Evolutionary conservation across 2,797 vertebrate genomes (phyloP).

Genomic region (Tragopan temminckii): DNA sequence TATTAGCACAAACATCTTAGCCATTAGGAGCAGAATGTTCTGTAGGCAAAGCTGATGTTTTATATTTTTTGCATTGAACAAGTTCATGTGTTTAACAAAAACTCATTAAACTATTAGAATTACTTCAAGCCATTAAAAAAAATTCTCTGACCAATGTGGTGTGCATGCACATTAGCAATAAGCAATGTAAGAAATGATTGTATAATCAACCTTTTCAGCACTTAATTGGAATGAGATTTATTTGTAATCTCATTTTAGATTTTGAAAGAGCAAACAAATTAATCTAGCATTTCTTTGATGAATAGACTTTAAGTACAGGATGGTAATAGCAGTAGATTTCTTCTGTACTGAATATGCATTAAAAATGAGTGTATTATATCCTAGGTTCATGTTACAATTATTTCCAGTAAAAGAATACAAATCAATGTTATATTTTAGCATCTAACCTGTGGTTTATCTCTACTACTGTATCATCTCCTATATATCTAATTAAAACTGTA

Average conservation of each 20-base stretch:
- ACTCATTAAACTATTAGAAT: background rate
- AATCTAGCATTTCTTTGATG: slow-evolving; percentile 71
- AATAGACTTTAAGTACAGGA: slow-evolving; percentile 55
- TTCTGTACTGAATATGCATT: slow-evolving; percentile 66
- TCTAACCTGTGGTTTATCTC: slow-evolving; percentile 82
- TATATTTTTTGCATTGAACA: background rate
- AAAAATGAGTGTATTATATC: slow-evolving; percentile 78
- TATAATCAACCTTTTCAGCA: slow-evolving; percentile 27
- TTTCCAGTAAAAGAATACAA: slow-evolving; percentile 86
- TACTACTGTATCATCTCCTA: slow-evolving; percentile 83
- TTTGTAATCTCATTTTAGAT: slow-evolving; percentile 57
- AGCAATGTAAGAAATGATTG: background rate
- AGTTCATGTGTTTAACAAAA: background rate
- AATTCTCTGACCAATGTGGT: background rate
- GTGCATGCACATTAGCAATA: background rate
- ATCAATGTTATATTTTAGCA: slow-evolving; percentile 83
- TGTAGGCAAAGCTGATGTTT: background rate
- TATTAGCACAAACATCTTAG: background rate
- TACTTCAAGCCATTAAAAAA: background rate
- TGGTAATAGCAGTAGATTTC: slow-evolving; percentile 58
- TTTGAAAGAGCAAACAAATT: slow-evolving; percentile 70
- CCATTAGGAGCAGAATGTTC: background rate
- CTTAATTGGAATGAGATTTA: slow-evolving; percentile 57
- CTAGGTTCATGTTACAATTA: slow-evolving; percentile 80
- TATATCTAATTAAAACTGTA: slow-evolving; percentile 85